A percentile compares a stretch with the other conserved stretches of the same genome.
phyloP scores from a whole-genome alignment of 2,797 vertebrate species.

The Poecilia wingei region DNA sequence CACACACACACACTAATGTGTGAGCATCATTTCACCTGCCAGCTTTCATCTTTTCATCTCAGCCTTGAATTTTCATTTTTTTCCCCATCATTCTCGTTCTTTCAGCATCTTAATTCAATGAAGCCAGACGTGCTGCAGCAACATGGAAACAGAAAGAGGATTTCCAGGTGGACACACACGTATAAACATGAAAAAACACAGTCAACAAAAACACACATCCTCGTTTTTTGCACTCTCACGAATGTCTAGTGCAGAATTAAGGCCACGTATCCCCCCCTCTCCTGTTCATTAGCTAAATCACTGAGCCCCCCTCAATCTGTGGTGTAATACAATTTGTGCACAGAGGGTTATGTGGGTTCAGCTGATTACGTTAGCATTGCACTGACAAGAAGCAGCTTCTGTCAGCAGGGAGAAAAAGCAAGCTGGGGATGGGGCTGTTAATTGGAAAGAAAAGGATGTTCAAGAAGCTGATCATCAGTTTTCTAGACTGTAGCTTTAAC shows the following conservation, averaged over 20 bases:
- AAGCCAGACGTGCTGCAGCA: constrained; percentile 36
- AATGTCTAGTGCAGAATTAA: constrained; percentile 36
- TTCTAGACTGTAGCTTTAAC: constrained; percentile 14
- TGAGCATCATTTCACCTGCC: constrained; percentile 36
- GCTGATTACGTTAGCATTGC: constrained; percentile 68
- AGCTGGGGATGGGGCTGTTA: constrained; percentile 16
- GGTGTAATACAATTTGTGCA: constrained; percentile 78
- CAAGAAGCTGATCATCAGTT: background rate
- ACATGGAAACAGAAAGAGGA: constrained; percentile 25
- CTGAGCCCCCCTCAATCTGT: constrained; percentile 40
- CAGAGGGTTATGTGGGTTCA: constrained; percentile 74
- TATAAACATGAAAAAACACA: background rate
- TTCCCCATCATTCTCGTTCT: background rate
- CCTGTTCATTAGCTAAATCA: constrained; percentile 70
- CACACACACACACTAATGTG: constrained; percentile 11
- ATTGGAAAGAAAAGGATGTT: background rate
- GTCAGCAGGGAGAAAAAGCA: constrained; percentile 49
- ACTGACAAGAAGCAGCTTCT: constrained; percentile 63
- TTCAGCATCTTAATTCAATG: constrained; percentile 13
- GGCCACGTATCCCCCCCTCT: constrained; percentile 32
- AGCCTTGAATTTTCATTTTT: background rate
- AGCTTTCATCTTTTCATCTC: constrained; percentile 43
- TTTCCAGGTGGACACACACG: constrained; percentile 17
- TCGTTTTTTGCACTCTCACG: constrained; percentile 10
- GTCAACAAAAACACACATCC: background rate